A percentile compares a stretch with the other conserved stretches of the same genome.
Conservation (phyloP, 2,797 vertebrate genomes). For the Pseudochirops corinnae region DNA sequence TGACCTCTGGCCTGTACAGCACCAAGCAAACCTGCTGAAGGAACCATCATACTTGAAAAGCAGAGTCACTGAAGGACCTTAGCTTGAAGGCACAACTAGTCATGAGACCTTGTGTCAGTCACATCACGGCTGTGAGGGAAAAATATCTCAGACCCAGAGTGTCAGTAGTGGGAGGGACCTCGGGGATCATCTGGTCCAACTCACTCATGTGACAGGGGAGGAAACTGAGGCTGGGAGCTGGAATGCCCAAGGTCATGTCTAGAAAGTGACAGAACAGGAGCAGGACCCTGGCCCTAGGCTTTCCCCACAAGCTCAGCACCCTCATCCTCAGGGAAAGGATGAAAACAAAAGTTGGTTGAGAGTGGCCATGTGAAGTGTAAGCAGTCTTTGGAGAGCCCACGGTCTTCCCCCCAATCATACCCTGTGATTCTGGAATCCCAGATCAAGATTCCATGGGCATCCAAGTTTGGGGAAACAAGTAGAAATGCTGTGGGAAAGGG, state of each 20-base stretch:
- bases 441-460: background rate
- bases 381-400: background rate
- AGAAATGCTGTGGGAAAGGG: background rate
- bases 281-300: background rate
- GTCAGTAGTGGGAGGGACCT: background rate
- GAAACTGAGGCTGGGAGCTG: background rate
- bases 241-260: background rate
- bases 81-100: background rate
- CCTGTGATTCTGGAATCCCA: background rate
- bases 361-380: background rate
- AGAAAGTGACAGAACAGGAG: background rate
- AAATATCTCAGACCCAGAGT: background rate
- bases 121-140: background rate
- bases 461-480: background rate
- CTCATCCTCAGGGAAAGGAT: background rate
- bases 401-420: background rate
- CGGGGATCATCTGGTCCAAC: background rate
- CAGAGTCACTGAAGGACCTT: background rate
- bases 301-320: background rate
- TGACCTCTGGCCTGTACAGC: background rate
- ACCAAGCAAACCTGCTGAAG: background rate
- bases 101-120: background rate
- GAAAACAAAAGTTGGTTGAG: background rate
- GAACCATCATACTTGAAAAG: background rate
- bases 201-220: background rate